Percentiles rank a stretch among this genome's conserved stretches.
phyloP scores from a whole-genome alignment of 2,113 vertebrate genomes.

The Nerophis ophidion region DNA sequence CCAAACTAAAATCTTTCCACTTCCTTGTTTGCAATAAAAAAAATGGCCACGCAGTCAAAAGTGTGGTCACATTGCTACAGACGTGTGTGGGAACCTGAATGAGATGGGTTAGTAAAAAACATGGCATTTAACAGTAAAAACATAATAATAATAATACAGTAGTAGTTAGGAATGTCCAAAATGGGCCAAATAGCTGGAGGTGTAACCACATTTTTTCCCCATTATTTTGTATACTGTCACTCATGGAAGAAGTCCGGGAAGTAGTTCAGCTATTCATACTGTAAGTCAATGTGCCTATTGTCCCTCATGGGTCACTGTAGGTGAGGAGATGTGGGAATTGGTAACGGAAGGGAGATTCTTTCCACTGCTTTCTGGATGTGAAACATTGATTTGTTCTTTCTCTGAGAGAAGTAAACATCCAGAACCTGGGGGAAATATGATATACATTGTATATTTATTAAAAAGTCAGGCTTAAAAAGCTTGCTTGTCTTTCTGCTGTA shows the following conservation, averaged over 20 bases:
- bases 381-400: constrained; percentile 11
- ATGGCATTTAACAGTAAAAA: background rate
- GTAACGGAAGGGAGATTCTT: constrained; percentile 28
- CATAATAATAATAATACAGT: too few relatives aligned
- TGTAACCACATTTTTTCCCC: constrained; percentile 16
- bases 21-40: too few relatives aligned
- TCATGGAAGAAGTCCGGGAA: constrained; percentile 27
- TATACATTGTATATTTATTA: background rate
- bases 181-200: constrained; percentile 8
- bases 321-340: constrained; percentile 45
- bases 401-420: background rate
- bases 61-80: background rate
- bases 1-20: too few relatives aligned
- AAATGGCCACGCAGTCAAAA: background rate
- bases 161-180: background rate
- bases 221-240: constrained; percentile 28
- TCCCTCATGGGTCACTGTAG: constrained; percentile 38
- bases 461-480: constrained; percentile 1
- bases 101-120: background rate
- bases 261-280: constrained; percentile 27
- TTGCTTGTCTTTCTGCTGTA: constrained; percentile 1
- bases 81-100: background rate
- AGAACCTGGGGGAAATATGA: constrained; percentile 6
- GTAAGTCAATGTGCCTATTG: constrained; percentile 45
- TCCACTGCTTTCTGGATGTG: constrained; percentile 27